Conservation (phyloP, 2,888 invertebrate genomes). For the Nomada hirtipes region DNA sequence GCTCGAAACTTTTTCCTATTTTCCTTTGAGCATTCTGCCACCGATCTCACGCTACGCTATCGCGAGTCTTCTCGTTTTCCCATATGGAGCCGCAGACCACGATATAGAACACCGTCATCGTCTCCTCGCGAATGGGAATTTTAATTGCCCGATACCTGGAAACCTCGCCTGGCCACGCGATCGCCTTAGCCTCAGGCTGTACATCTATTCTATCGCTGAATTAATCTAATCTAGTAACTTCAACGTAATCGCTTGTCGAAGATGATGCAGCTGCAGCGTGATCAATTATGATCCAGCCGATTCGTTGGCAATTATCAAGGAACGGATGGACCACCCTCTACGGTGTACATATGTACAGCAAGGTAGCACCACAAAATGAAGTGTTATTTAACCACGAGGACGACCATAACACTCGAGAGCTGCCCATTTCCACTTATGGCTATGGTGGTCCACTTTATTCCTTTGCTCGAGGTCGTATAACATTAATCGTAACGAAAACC, state of each 20-base stretch:
- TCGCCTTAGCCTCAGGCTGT: slow-evolving; percentile 21
- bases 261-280: neutral
- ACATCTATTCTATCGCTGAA: neutral
- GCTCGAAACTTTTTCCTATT: slow-evolving; percentile 46
- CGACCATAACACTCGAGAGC: slow-evolving; percentile 34
- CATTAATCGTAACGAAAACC: slow-evolving; percentile 60
- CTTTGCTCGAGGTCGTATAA: slow-evolving; percentile 51
- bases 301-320: neutral
- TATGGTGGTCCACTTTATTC: slow-evolving; percentile 47
- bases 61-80: slow-evolving; percentile 17
- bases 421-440: slow-evolving; percentile 50
- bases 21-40: slow-evolving; percentile 12
- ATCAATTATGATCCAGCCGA: too few relatives aligned
- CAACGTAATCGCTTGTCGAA: neutral
- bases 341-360: slow-evolving; percentile 8
- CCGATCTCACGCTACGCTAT: slow-evolving; percentile 23
- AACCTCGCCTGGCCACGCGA: slow-evolving; percentile 18
- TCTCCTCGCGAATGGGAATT: slow-evolving; percentile 32
- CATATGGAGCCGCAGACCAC: neutral
- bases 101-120: neutral
- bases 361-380: neutral
- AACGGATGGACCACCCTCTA: slow-evolving; percentile 8
- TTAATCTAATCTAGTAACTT: neutral
- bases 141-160: slow-evolving; percentile 49
- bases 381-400: slow-evolving; percentile 36